Conservation (phyloP, 2,113 vertebrate genomes). For the Podarcis cretensis region DNA sequence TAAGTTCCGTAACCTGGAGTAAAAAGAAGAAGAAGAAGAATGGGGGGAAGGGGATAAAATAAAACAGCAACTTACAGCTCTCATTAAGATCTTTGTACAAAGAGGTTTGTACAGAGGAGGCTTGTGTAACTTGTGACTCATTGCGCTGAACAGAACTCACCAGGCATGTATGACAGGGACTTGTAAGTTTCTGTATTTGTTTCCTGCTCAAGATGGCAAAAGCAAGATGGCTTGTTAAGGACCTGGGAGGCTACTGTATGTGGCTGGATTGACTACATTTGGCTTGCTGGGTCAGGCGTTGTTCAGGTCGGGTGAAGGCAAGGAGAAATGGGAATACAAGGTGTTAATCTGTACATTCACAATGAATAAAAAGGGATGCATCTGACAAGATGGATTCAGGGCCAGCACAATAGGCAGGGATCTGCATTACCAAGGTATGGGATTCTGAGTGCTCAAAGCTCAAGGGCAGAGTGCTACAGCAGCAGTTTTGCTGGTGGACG, state of each 20-base stretch:
- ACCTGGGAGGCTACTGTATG: not conserved
- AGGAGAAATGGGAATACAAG: not conserved
- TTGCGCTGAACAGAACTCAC: not conserved
- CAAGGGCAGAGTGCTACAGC: accelerated
- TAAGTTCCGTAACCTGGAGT: slow-evolving; percentile 85
- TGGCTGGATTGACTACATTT: not conserved
- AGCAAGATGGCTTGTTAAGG: not conserved
- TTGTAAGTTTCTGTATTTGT: not conserved
- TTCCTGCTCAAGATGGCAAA: not conserved
- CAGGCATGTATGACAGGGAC: not conserved
- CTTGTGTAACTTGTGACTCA: not conserved
- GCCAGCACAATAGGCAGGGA: accelerated
- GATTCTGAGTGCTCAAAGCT: not conserved
- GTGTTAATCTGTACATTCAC: not conserved
- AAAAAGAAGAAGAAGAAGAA: not conserved
- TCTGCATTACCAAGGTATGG: accelerated
- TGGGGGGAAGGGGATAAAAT: too few relatives aligned
- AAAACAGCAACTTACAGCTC: slow-evolving; percentile 22
- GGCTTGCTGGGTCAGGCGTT: not conserved
- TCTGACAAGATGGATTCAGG: too few relatives aligned
- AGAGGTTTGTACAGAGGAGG: not conserved
- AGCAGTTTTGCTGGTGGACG: not conserved
- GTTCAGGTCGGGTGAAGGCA: not conserved
- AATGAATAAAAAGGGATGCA: not conserved
- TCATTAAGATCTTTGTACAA: not conserved